A percentile compares a stretch with the other conserved stretches of the same genome.
Evolutionary conservation across 2,113 vertebrate genomes (phyloP).

Genomic region (Pollachius pollachius): DNA sequence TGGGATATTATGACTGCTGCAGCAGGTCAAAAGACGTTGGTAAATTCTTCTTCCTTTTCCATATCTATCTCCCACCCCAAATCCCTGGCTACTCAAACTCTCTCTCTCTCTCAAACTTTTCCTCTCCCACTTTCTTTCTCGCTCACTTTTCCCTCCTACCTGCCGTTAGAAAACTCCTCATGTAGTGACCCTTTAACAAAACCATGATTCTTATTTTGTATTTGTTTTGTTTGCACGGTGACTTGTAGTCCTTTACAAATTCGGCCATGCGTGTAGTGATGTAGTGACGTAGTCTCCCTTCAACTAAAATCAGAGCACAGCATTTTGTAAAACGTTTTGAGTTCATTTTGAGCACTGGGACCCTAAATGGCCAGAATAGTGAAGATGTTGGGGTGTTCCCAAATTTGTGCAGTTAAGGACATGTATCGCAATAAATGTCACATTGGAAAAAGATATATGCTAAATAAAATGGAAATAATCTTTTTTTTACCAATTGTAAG

Average conservation of each 20-base stretch:
- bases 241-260: slow-evolving; percentile 16
- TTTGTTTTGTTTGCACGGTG: slow-evolving; percentile 28
- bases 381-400: too few species aligned
- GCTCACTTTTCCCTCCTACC: slow-evolving; percentile 42
- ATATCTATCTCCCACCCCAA: slow-evolving; percentile 83
- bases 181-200: slow-evolving; percentile 60
- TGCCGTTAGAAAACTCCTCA: slow-evolving; percentile 46
- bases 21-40: slow-evolving; percentile 99
- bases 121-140: not conserved
- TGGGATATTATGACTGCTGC: slow-evolving; percentile 98
- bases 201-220: slow-evolving; percentile 32
- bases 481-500: too few species aligned
- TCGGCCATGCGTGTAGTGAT: slow-evolving; percentile 7
- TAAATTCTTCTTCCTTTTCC: slow-evolving; percentile 96
- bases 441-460: too few species aligned
- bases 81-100: too few species aligned
- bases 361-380: too few species aligned
- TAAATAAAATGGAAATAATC: too few species aligned
- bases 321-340: too few species aligned
- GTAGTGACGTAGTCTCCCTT: slow-evolving; percentile 5
- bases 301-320: slow-evolving; percentile 9
- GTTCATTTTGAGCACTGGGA: too few species aligned
- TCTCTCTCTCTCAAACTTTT: slow-evolving; percentile 23
- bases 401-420: too few species aligned
- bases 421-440: too few species aligned